These are phyloP conservation scores for Seira ritae DNA, from an alignment of 2,888 invertebrate genomes.

Conservation along the genomic window DNA sequence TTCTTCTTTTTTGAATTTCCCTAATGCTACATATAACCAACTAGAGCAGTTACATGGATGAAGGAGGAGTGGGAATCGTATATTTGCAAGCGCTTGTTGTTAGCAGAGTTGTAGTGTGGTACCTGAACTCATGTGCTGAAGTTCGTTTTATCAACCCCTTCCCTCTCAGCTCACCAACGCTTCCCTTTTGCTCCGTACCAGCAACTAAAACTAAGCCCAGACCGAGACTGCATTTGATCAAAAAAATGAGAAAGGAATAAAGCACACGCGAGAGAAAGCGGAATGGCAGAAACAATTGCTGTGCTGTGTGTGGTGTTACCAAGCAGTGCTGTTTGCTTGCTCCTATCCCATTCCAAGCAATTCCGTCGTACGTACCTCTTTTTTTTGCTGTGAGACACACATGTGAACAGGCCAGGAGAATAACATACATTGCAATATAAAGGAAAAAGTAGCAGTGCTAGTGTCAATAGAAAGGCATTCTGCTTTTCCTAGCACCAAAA, in stretches of 20 bases:
- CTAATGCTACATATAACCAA: too few relatives aligned
- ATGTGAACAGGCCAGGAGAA: background rate
- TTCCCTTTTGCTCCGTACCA: conserved; percentile 19
- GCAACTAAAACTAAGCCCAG: conserved; percentile 1
- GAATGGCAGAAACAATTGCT: background rate
- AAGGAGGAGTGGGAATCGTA: background rate
- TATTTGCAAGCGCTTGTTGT: background rate
- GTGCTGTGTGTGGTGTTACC: background rate
- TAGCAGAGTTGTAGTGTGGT: conserved; percentile 43
- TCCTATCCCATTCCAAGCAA: conserved; percentile 6
- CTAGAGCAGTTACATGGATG: background rate
- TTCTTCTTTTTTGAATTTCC: background rate
- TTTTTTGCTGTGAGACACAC: conserved; percentile 4
- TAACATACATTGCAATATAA: background rate
- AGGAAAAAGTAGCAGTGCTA: conserved; percentile 3
- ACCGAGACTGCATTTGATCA: background rate
- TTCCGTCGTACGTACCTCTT: conserved; percentile 14
- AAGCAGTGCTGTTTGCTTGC: background rate
- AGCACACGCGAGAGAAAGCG: conserved; percentile 7
- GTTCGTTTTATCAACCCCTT: conserved; percentile 30
- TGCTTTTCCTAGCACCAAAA: background rate
- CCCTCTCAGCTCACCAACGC: background rate
- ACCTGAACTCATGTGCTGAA: conserved; percentile 54
- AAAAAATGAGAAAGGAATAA: background rate
- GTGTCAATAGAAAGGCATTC: conserved; percentile 45